Evolutionary conservation across 1,140 invertebrate species (phyloP).

Genomic region (Chlorops oryzae): DNA sequence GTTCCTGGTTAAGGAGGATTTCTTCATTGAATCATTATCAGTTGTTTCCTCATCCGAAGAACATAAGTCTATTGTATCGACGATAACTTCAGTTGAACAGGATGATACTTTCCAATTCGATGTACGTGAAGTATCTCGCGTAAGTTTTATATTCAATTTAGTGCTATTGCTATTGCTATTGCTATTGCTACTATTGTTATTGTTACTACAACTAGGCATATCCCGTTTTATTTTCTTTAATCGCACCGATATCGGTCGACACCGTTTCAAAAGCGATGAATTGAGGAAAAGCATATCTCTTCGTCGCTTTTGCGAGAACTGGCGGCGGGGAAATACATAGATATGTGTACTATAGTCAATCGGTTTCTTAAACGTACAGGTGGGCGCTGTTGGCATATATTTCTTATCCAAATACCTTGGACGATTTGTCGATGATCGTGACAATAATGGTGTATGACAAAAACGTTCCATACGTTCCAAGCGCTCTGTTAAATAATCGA

Average conservation of each 20-base stretch:
- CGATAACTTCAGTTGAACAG: conserved; percentile 34
- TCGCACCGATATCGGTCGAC: conserved; percentile 49
- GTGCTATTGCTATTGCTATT: too few relatives aligned
- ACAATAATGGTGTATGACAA: conserved; percentile 49
- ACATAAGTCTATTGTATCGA: conserved; percentile 52
- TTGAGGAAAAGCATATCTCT: conserved; percentile 40
- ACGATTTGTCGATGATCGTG: conserved; percentile 31
- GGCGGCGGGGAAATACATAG: conserved; percentile 49
- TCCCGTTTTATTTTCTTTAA: conserved; percentile 45
- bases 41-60: conserved; percentile 53
- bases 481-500: conserved; percentile 51
- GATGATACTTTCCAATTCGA: conserved; percentile 42
- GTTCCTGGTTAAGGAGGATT: conserved; percentile 6
- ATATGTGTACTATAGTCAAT: conserved; percentile 47
- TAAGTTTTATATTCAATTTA: conserved; percentile 39
- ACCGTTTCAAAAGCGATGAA: conserved; percentile 39
- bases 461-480: conserved; percentile 53
- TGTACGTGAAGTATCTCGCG: conserved; percentile 34
- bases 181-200: conserved; percentile 30
- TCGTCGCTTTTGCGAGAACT: conserved; percentile 33
- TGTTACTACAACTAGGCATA: conserved; percentile 42
- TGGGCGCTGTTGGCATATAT: conserved; percentile 42
- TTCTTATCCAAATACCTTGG: conserved; percentile 51
- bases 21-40: background rate
- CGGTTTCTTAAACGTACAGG: conserved; percentile 48